These are phyloP conservation scores for Cyprinodon diabolis DNA, from an alignment of 2,797 vertebrate genomes.

Conservation along the genomic window DNA sequence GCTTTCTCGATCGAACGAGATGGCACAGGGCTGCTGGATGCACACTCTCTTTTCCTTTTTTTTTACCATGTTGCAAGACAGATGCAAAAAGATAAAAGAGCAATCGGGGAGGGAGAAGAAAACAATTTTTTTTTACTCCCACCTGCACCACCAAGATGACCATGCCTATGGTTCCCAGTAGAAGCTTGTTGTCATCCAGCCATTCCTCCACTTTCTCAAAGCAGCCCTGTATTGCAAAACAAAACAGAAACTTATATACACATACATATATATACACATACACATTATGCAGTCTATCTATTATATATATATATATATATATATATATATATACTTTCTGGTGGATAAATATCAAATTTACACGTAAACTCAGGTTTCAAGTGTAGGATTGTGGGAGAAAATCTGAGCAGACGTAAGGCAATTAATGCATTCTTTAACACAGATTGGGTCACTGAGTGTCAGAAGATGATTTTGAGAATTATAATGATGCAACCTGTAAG, in stretches of 20 bases:
- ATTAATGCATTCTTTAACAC: conserved; percentile 15
- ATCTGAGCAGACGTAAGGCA: conserved; percentile 1
- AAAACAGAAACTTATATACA: conserved; percentile 10
- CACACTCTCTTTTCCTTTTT: conserved; percentile 1
- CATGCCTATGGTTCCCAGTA: conserved; percentile 93
- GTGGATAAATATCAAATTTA: conserved; percentile 30
- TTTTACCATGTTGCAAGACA: conserved; percentile 21
- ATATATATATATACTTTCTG: neutral
- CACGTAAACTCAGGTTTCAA: conserved; percentile 31
- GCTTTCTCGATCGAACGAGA: conserved; percentile 21
- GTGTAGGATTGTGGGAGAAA: conserved; percentile 26
- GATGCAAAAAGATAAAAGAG: conserved; percentile 22
- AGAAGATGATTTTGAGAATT: too few relatives aligned
- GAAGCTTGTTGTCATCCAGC: conserved; percentile 94
- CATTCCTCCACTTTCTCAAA: conserved; percentile 93
- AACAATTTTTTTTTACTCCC: conserved; percentile 49
- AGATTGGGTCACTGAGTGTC: too few relatives aligned
- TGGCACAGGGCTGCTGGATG: conserved; percentile 24
- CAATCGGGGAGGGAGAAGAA: neutral
- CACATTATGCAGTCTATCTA: too few relatives aligned
- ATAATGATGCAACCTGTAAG: too few relatives aligned
- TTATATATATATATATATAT: too few relatives aligned
- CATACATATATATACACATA: neutral
- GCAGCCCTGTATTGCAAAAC: conserved; percentile 84
- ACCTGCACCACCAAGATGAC: conserved; percentile 96